phyloP scores from a whole-genome alignment of 2,113 vertebrate species.

The Enhydra lutris region DNA sequence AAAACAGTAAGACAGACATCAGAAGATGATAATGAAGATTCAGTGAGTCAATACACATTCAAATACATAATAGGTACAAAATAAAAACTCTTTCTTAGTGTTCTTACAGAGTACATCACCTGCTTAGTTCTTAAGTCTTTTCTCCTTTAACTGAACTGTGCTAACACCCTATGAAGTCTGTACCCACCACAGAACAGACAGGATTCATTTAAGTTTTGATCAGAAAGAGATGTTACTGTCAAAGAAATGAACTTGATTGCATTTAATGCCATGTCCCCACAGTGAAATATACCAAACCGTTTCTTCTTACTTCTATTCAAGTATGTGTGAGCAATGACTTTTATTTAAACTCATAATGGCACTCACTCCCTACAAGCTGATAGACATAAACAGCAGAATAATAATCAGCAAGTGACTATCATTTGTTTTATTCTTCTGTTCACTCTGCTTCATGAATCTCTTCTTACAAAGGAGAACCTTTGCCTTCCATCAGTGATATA shows the following conservation, averaged over 20 bases:
- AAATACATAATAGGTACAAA: background rate
- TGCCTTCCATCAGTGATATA: slow-evolving; percentile 52
- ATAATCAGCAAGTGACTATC: slow-evolving; percentile 60
- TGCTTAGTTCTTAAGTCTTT: background rate
- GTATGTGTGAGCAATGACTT: slow-evolving; percentile 64
- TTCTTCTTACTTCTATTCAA: slow-evolving; percentile 53
- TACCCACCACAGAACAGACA: background rate
- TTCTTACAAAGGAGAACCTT: slow-evolving; percentile 28
- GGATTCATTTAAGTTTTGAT: background rate
- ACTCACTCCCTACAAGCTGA: slow-evolving; percentile 66
- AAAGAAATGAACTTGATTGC: slow-evolving; percentile 65
- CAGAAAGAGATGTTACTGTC: slow-evolving; percentile 58
- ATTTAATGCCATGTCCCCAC: slow-evolving; percentile 51
- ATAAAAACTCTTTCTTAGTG: background rate
- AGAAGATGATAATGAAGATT: slow-evolving; percentile 5
- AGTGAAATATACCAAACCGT: slow-evolving; percentile 61
- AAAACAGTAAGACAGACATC: background rate
- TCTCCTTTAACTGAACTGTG: background rate
- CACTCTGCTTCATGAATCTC: slow-evolving; percentile 73
- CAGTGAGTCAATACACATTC: background rate
- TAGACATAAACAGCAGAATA: slow-evolving; percentile 72
- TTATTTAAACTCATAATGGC: slow-evolving; percentile 74
- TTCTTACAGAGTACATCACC: background rate
- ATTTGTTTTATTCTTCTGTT: slow-evolving; percentile 66
- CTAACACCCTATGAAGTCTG: background rate